These are phyloP conservation scores for Bombus pascuorum DNA, from an alignment of 1,140 invertebrate genomes.

Conservation along the genomic window DNA sequence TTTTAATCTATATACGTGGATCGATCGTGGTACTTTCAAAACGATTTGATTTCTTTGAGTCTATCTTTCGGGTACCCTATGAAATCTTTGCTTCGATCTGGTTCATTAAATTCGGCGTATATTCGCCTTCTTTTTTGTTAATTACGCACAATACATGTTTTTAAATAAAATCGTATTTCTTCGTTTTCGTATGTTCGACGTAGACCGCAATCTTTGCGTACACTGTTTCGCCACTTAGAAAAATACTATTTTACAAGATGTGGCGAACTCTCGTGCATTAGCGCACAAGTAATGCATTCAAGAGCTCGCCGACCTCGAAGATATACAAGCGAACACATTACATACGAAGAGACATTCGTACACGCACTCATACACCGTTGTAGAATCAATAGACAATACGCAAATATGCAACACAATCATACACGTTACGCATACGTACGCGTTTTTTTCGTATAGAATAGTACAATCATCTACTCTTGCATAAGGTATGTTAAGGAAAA, in stretches of 20 bases:
- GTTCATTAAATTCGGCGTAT: conserved; percentile 28
- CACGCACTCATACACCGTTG: not conserved
- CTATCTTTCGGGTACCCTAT: not conserved
- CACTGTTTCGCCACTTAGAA: conserved; percentile 75
- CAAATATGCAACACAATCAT: conserved; percentile 32
- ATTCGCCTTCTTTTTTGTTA: not conserved
- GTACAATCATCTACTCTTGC: conserved; percentile 42
- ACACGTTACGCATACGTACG: conserved; percentile 13
- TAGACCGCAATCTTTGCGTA: conserved; percentile 41
- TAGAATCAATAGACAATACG: conserved; percentile 38
- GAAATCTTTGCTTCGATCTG: not conserved
- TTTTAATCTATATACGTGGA: conserved; percentile 65
- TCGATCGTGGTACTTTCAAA: conserved; percentile 41
- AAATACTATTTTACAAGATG: conserved; percentile 81
- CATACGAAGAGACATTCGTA: conserved; percentile 23
- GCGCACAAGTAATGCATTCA: conserved; percentile 53
- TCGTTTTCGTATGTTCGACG: not conserved
- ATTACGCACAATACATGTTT: conserved; percentile 4
- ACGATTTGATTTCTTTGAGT: not conserved
- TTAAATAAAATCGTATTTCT: conserved; percentile 14
- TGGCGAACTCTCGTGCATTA: conserved; percentile 48
- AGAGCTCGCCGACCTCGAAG: conserved; percentile 44
- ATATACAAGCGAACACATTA: conserved; percentile 55
- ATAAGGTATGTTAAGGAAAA: conserved; percentile 57
- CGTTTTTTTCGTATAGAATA: conserved; percentile 50